Base-by-base conservation (phyloP, 2,797 vertebrate species). In the Pantherophis alleghaniensis region DNA sequence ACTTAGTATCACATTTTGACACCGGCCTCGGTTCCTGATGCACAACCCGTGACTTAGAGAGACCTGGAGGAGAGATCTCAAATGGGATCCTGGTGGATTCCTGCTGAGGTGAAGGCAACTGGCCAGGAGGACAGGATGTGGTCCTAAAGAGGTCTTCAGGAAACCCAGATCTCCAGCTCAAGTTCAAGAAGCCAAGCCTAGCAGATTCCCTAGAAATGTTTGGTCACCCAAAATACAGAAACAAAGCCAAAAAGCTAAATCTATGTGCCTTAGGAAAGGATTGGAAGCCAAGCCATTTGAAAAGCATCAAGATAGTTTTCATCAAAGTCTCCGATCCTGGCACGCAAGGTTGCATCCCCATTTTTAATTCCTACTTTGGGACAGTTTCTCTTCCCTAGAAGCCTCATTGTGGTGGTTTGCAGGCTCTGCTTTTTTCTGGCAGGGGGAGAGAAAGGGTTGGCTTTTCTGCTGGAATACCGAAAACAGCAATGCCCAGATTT, bases 281-380 rank as follows among this genome's bases (percentile, higher is more conserved):
- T 94, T 94, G 94, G 93, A 95, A 92, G 69, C 91, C 96, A 94
- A 96, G 61, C 96, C 92, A 90, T 94, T 96, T 91, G 12, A 96
- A 95, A 92, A 90, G 89, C 94, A 95, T 87, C 79, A 93, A 93
- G 93, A 92, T 18, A 95, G 87, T 59, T 89, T 86, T 87, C 90
- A 79, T 95, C 94, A 96, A 89, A 32, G 94, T 86, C 86, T 91
- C 94, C 94, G 89, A 94, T 93, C 11, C 42, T 28, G 63, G 56
- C 1, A 60, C 16, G 87, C 69, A 94, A 94, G 53, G 87, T 42
- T 86, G 69, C 1, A 92, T 94, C 94, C 94, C 5, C 59, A 20
- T 95, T 89, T 20, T 37, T 57, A 37, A 53, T 37, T 63, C 11
- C 12, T 53, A 14, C 53, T 89, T 56, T 12, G 37, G 14, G 32